Conservation (phyloP, 2,797 vertebrate genomes). For the Sebastes elongatus region DNA sequence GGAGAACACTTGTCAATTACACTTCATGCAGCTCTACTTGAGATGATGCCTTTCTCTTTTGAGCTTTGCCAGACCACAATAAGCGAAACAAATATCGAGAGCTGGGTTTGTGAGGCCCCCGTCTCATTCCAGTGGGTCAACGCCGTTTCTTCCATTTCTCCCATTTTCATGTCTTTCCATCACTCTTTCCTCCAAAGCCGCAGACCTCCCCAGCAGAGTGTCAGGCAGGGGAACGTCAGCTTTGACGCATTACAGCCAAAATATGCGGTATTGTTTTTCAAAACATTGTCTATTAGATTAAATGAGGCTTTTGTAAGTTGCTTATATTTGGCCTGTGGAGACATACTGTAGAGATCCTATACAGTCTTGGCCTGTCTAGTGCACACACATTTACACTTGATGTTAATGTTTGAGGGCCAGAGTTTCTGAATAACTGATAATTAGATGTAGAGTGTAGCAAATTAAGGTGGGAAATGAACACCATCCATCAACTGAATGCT, state of each 20-base stretch:
- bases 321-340: conserved; percentile 34
- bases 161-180: conserved; percentile 36
- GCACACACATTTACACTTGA: neutral
- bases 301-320: conserved; percentile 39
- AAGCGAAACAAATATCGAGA: conserved; percentile 36
- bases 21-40: neutral
- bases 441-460: neutral
- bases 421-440: conserved; percentile 2
- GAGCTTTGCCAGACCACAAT: conserved; percentile 48
- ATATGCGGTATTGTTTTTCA: conserved; percentile 63
- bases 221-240: conserved; percentile 27
- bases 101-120: conserved; percentile 9
- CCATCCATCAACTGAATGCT: conserved; percentile 47
- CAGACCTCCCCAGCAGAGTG: conserved; percentile 27
- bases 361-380: conserved; percentile 9
- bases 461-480: conserved; percentile 44
- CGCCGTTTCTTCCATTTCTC: conserved; percentile 28
- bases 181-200: conserved; percentile 11
- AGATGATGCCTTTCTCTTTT: conserved; percentile 1
- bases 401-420: neutral
- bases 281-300: conserved; percentile 69
- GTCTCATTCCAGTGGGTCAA: conserved; percentile 34
- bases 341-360: conserved; percentile 4
- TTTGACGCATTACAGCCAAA: conserved; percentile 63
- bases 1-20: conserved; percentile 24